A percentile compares a stretch with the other conserved stretches of the same genome.
Evolutionary conservation across 2,797 vertebrate genomes (phyloP).

Genomic region (Falco cherrug): DNA sequence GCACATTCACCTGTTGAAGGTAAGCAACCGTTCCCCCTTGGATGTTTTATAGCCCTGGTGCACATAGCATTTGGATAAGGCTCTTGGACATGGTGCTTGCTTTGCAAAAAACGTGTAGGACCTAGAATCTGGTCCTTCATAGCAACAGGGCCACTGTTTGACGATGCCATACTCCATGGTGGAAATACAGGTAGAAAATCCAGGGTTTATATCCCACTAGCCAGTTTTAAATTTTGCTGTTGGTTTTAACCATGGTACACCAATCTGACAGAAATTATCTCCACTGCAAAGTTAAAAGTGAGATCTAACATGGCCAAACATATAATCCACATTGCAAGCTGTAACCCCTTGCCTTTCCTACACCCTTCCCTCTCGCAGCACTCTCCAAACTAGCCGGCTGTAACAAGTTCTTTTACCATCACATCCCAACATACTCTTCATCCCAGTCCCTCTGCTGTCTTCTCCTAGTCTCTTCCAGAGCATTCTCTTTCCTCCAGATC

Average conservation of each 20-base stretch:
- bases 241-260: not conserved
- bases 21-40: not conserved
- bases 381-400: too few relatives aligned
- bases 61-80: not conserved
- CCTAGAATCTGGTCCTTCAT: not conserved
- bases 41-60: not conserved
- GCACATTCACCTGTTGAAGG: not conserved
- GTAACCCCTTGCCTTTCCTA: not conserved
- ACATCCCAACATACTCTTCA: too few relatives aligned
- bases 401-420: too few relatives aligned
- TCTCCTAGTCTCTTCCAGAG: too few relatives aligned
- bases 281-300: not conserved
- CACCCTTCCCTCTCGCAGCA: too few relatives aligned
- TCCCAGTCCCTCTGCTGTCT: too few relatives aligned
- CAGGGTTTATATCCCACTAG: not conserved
- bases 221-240: not conserved
- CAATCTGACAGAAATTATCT: not conserved
- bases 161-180: not conserved
- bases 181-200: not conserved
- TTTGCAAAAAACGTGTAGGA: not conserved
- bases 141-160: not conserved
- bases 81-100: not conserved
- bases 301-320: not conserved
- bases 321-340: not conserved
- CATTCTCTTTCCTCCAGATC: too few relatives aligned